Evolutionary conservation across 2,113 vertebrate species (phyloP).

Genomic region (Sylvia atricapilla): DNA sequence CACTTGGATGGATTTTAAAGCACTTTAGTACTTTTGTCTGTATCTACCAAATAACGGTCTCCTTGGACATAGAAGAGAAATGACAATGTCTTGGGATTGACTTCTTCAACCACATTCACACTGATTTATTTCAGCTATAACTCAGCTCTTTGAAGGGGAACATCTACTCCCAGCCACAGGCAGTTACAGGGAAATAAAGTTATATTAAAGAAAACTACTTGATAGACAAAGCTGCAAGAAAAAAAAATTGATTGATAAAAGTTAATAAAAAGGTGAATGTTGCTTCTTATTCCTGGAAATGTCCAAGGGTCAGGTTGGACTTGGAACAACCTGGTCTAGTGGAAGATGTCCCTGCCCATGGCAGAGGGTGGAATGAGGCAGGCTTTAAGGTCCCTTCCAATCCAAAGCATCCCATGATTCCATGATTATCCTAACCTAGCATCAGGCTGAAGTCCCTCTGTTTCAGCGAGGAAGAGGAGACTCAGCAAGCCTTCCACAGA

Average conservation of each 20-base stretch:
- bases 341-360: neutral
- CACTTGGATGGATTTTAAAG: neutral
- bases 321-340: neutral
- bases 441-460: neutral
- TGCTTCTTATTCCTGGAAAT: neutral
- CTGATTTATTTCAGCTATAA: neutral
- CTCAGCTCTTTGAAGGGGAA: neutral
- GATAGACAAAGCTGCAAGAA: neutral
- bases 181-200: neutral
- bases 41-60: neutral
- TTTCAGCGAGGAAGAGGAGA: neutral
- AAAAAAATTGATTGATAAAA: neutral
- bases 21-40: neutral
- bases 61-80: neutral
- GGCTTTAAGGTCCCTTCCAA: neutral
- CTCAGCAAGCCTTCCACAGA: neutral
- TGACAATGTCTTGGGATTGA: neutral
- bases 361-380: neutral
- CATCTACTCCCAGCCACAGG: neutral
- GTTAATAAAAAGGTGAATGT: neutral
- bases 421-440: fast-evolving
- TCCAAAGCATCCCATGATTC: neutral
- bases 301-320: neutral
- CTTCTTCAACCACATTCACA: neutral
- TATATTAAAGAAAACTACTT: neutral